Evolutionary conservation across 2,888 invertebrate genomes (phyloP).

Genomic region (Gnatocerus cornutus): DNA sequence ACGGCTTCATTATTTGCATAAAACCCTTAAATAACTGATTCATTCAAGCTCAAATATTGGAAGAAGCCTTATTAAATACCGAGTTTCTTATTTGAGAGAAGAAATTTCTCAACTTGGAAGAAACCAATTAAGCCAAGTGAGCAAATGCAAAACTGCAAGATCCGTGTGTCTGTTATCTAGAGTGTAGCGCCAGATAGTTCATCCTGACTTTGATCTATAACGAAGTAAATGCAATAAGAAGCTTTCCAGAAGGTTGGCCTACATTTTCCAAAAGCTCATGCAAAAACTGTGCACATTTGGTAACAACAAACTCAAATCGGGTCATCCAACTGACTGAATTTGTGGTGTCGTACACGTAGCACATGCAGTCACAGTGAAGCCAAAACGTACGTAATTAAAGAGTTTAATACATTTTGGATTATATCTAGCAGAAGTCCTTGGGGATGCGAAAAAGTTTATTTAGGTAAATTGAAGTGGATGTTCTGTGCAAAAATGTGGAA

Average conservation of each 20-base stretch:
- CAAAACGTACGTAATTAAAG: neutral
- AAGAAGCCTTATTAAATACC: conserved; percentile 7
- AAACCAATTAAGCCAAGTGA: neutral
- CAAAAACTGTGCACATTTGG: neutral
- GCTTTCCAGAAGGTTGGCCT: too few species aligned
- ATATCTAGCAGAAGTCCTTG: neutral
- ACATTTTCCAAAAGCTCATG: neutral
- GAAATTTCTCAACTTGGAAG: neutral
- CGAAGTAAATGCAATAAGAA: too few species aligned
- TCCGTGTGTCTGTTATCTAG: neutral
- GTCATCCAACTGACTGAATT: neutral
- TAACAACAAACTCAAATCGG: neutral
- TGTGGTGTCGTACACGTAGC: neutral
- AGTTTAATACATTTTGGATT: conserved; percentile 2
- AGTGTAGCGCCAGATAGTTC: too few species aligned
- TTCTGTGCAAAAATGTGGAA: neutral
- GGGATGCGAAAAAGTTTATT: conserved; percentile 1
- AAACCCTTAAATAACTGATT: conserved; percentile 12
- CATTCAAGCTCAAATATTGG: conserved; percentile 6
- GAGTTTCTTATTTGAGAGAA: conserved; percentile 7
- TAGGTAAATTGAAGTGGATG: conserved; percentile 5
- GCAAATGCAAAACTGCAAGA: neutral
- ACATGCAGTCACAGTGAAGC: neutral
- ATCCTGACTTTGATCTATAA: too few species aligned
- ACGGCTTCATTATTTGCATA: conserved; percentile 2